Percentiles rank a stretch among this genome's conserved stretches.
Evolutionary conservation across 2,888 invertebrate species (phyloP).

Genomic region (Lasioglossum vierecki): DNA sequence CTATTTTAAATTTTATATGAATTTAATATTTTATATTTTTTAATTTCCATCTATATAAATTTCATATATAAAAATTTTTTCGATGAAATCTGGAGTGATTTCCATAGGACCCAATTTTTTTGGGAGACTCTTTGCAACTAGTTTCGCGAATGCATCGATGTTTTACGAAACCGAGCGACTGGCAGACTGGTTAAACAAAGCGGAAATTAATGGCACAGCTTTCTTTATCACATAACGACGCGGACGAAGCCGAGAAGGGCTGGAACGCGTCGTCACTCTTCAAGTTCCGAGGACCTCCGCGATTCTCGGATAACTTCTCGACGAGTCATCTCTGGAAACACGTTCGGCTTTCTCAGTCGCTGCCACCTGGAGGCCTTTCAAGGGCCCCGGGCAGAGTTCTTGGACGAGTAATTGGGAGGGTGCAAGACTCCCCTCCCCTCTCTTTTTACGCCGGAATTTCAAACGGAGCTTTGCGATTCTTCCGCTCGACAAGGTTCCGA

Average conservation of each 20-base stretch:
- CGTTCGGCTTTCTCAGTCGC: neutral
- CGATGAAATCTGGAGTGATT: no score
- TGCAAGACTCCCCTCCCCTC: neutral
- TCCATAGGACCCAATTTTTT: no score
- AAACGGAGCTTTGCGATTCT: neutral
- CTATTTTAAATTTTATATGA: no score
- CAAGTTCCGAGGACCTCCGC: neutral
- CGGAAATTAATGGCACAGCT: neutral
- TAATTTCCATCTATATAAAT: no score
- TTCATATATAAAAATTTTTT: no score
- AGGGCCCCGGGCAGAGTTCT: neutral
- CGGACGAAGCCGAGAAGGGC: neutral
- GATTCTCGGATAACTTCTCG: neutral
- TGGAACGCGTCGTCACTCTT: neutral
- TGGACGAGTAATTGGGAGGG: neutral
- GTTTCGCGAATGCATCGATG: no score
- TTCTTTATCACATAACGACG: neutral
- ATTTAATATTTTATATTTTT: no score
- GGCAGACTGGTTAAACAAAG: neutral
- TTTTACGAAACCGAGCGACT: no score
- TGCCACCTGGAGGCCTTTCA: neutral
- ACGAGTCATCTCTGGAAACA: slow-evolving; percentile 10
- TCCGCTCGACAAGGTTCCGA: neutral
- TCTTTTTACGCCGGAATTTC: neutral
- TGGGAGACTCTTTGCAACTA: no score